Base-by-base conservation (phyloP, 2,113 vertebrate genomes). In the Osmerus mordax region DNA sequence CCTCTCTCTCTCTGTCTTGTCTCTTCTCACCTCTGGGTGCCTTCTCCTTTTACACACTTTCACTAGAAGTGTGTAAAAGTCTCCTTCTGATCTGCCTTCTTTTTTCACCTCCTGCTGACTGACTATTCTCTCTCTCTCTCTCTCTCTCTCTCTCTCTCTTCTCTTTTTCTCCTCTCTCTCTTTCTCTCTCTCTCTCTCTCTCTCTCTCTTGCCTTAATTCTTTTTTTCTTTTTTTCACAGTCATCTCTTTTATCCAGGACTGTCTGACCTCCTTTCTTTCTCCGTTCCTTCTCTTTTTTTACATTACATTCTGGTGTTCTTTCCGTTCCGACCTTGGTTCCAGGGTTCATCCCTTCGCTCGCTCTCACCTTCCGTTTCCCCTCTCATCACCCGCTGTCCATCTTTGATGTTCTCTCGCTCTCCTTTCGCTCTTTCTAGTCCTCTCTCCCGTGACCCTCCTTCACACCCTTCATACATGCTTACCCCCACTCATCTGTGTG, bases 171-270 rank as follows among this genome's bases (percentile, higher is more conserved):
- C 62, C 68, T 65, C 64, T 13, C 56, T 59, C 69, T 62, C n/a
- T 60, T n/a, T 29, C 5, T 61, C 28, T 71, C 53, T 21, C 13
- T 21, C 21, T 15, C 62, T 62, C 68, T 65, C 64, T 13, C 56
- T 59, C 69, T 63, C 62, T 74, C 51, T 59, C 6, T 19, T 8
- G 18, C 36, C 36, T 28, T 71, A 32, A 52, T 41, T 63, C 36
- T 64, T 19, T 47, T n/a, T 59, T 47, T 58, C 19, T 64, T 19
- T 47, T n/a, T 59, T 47, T 58, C 19, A 23, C 54, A 8, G 54
- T 32, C 23, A 21, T 15, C 25, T 36, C 16, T 47, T 47, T 47
- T 12, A 47, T 47, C 41, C 41, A 11, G 41, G 41, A 11, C 23
- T 19, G 19, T 36, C 61, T 21, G 15, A 28, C 18, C 52, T 23